A percentile compares a stretch with the other conserved stretches of the same genome.
phyloP scores from a whole-genome alignment of 2,797 vertebrate genomes.

The Argyrosomus regius region DNA sequence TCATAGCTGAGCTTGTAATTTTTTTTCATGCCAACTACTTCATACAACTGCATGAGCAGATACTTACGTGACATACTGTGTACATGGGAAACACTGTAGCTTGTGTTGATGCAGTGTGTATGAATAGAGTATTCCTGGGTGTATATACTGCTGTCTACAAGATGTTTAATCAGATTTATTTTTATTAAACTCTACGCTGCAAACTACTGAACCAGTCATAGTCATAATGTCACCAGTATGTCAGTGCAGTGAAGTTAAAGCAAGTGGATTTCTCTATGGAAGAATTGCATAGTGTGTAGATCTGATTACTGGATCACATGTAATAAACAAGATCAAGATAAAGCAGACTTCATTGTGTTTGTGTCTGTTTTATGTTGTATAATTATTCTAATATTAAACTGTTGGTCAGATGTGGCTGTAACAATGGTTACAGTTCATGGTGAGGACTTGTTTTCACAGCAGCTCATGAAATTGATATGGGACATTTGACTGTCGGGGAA shows the following conservation, averaged over 20 bases:
- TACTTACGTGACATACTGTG: not conserved
- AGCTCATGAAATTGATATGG: too few relatives aligned
- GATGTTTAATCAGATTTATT: not conserved
- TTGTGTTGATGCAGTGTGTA: not conserved
- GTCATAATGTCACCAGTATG: not conserved
- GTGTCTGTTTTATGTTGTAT: not conserved
- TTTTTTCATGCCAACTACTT: not conserved
- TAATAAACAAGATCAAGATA: constrained; percentile 22
- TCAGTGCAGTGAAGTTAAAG: not conserved
- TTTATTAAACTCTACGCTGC: not conserved
- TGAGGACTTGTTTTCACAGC: not conserved
- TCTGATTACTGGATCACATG: not conserved
- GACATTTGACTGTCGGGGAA: not conserved
- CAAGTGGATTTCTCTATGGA: not conserved
- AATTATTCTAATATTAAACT: not conserved
- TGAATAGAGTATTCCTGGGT: not conserved
- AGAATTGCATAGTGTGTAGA: not conserved
- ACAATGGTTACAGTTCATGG: not conserved
- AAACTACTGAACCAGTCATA: not conserved
- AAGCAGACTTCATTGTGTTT: not conserved
- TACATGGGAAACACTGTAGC: not conserved
- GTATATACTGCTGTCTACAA: not conserved
- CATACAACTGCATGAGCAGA: not conserved
- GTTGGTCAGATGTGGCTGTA: not conserved
- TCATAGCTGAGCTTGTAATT: not conserved